Evolutionary conservation across 2,113 vertebrate genomes (phyloP).

Genomic region (Crotalus viridis): DNA sequence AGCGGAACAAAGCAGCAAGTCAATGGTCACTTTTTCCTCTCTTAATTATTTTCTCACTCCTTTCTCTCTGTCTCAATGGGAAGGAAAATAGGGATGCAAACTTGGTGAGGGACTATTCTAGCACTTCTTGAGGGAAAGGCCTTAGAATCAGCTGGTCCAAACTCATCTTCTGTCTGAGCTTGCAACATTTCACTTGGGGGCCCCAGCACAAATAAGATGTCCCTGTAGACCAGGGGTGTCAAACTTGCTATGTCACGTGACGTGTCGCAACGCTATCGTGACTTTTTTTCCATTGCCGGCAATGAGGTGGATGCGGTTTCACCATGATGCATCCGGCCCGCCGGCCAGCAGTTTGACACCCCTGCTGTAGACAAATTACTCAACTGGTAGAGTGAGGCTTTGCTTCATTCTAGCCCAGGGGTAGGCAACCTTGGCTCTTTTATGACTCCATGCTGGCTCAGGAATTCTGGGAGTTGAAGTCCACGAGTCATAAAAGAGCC

Average conservation of each 20-base stretch:
- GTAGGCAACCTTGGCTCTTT: no score
- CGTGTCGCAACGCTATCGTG: no score
- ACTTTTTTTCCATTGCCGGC: no score
- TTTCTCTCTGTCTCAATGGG: not conserved
- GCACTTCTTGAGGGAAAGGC: not conserved
- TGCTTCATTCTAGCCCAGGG: not conserved
- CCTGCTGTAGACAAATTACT: not conserved
- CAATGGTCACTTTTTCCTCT: not conserved
- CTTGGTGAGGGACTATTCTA: no score
- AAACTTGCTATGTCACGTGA: no score
- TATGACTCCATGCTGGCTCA: no score
- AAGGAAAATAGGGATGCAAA: not conserved
- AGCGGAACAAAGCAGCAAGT: not conserved
- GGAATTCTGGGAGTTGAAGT: no score
- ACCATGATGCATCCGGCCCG: no score
- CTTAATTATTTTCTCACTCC: not conserved
- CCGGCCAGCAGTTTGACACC: no score
- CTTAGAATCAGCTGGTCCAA: not conserved
- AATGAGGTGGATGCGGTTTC: rapidly evolving
- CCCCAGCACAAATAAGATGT: not conserved
- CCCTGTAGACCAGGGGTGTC: not conserved
- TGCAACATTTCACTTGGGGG: not conserved
- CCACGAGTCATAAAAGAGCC: no score
- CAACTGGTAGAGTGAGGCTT: not conserved
- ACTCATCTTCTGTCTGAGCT: not conserved